Evolutionary conservation across 1,140 invertebrate genomes (phyloP).

Genomic region (Venustaconcha ellipsiformis): DNA sequence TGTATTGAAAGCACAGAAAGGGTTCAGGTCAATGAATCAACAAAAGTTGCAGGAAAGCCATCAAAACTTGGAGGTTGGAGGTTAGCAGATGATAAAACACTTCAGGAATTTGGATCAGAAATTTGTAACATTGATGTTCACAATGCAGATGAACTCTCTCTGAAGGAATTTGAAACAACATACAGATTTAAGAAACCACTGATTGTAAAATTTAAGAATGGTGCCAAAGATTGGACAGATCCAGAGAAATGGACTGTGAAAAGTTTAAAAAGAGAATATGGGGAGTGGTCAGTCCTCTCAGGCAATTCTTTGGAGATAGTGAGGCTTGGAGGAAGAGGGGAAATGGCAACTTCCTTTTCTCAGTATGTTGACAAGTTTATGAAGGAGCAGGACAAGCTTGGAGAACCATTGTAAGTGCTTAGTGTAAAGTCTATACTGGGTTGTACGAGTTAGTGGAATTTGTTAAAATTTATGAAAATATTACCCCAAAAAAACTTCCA

Average conservation of each 20-base stretch:
- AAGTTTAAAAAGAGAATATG: slow-evolving; percentile 49
- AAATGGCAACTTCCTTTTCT: slow-evolving; percentile 46
- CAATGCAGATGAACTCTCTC: slow-evolving; percentile 37
- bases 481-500: too few relatives aligned
- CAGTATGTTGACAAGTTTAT: slow-evolving; percentile 52
- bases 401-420: slow-evolving; percentile 47
- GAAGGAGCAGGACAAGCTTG: slow-evolving; percentile 31
- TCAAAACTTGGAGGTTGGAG: slow-evolving; percentile 44
- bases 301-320: slow-evolving; percentile 61
- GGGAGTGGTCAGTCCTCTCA: slow-evolving; percentile 48
- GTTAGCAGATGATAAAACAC: slow-evolving; percentile 29
- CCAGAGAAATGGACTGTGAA: slow-evolving; percentile 48
- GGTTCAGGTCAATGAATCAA: neutral
- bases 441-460: too few relatives aligned
- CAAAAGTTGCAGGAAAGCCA: too few relatives aligned
- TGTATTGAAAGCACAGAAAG: neutral
- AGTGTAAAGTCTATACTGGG: neutral
- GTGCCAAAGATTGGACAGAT: slow-evolving; percentile 58
- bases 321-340: slow-evolving; percentile 57
- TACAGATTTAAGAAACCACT: slow-evolving; percentile 58
- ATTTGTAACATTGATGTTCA: slow-evolving; percentile 52
- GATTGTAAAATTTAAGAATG: slow-evolving; percentile 57
- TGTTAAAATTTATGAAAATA: too few relatives aligned
- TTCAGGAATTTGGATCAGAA: slow-evolving; percentile 31
- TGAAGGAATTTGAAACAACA: slow-evolving; percentile 51